Percentiles rank a stretch among this genome's conserved stretches.
These are phyloP conservation scores for Xestia rhomboidea DNA, from an alignment of 2,888 invertebrate genomes.

Conservation along the genomic window DNA sequence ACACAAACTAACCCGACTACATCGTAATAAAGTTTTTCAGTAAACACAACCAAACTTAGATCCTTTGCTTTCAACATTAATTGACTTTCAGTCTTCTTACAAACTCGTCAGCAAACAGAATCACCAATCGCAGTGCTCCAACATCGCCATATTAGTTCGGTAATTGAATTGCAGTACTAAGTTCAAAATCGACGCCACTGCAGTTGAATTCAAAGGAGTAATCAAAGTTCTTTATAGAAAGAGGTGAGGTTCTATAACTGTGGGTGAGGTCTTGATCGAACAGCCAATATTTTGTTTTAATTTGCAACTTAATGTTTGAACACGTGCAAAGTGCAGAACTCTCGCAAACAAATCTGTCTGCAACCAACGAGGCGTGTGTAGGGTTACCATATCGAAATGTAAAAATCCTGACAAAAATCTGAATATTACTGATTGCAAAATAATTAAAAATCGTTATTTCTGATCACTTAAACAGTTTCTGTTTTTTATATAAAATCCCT, in stretches of 20 bases:
- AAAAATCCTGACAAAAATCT: not conserved
- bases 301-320: constrained; percentile 55
- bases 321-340: constrained; percentile 29
- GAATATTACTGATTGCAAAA: not conserved
- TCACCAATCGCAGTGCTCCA: constrained; percentile 25
- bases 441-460: not conserved
- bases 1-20: not conserved
- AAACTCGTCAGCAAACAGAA: constrained; percentile 29
- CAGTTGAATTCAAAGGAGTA: constrained; percentile 27
- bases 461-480: not conserved
- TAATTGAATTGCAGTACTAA: constrained; percentile 36
- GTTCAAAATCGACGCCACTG: constrained; percentile 19
- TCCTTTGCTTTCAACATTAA: constrained; percentile 25
- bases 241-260: constrained; percentile 1
- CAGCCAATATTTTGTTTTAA: constrained; percentile 63
- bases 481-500: not conserved
- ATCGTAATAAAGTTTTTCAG: constrained; percentile 3
- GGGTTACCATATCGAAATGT: not conserved
- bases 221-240: constrained; percentile 24
- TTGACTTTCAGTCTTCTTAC: constrained; percentile 32
- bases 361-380: not conserved
- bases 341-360: constrained; percentile 43
- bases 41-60: not conserved
- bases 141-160: constrained; percentile 28
- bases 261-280: constrained; percentile 5